These are phyloP conservation scores for Oceanodroma tethys DNA, from an alignment of 2,113 vertebrate species.

Conservation along the genomic window DNA sequence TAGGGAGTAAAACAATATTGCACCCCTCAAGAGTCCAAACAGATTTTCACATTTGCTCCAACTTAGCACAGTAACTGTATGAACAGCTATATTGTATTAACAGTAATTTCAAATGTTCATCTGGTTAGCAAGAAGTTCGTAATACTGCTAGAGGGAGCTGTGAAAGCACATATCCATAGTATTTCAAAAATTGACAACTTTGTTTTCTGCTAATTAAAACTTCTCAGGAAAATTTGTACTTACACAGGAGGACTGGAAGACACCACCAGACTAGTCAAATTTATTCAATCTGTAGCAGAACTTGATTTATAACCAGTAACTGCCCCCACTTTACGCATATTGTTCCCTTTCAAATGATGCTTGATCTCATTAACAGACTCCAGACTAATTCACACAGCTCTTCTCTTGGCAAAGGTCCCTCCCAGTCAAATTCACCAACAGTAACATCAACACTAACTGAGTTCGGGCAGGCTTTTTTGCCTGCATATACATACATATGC, in stretches of 20 bases:
- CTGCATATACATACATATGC: not conserved
- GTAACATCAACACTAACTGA: not conserved
- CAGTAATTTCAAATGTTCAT: not conserved
- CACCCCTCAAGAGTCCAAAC: not conserved
- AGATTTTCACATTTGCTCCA: not conserved
- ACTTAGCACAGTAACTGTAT: not conserved
- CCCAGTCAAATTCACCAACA: not conserved
- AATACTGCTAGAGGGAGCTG: slow-evolving; percentile 7
- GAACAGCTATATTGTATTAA: not conserved
- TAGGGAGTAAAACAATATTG: not conserved
- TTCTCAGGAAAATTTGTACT: not conserved
- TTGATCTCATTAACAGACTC: not conserved
- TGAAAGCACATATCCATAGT: not conserved
- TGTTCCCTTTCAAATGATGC: not conserved
- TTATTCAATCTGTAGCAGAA: not conserved
- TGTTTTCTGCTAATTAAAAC: not conserved
- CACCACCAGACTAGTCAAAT: not conserved
- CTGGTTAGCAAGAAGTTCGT: not conserved
- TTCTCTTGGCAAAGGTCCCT: not conserved
- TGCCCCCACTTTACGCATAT: not conserved
- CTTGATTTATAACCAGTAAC: not conserved
- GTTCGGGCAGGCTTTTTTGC: not conserved
- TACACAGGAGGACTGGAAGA: not conserved
- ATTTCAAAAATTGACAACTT: not conserved
- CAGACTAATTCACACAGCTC: not conserved